Evolutionary conservation across 2,888 invertebrate species (phyloP), one percentile per base, ranked within the genome.

Genomic region (Oligia latruncula): DNA sequence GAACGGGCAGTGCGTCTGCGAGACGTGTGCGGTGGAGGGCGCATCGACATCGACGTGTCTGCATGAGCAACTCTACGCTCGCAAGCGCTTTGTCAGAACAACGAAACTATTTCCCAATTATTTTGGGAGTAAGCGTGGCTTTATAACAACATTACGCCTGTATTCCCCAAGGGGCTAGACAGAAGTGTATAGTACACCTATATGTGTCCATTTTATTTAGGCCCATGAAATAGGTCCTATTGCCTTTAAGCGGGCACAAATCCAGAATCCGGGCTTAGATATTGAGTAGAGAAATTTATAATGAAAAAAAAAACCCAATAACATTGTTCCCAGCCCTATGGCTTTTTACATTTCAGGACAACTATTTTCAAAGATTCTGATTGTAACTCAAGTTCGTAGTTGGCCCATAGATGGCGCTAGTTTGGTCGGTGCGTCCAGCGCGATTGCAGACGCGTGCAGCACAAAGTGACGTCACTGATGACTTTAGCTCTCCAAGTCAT

Each of bases 401-500:
- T 35, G 20, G n/a, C 35, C 71, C 49, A 78, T 66, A 82, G 79
- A 72, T 77, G 70, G 66, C 68, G 74, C 66, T 72, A 35, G 62
- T 68, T 29, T n/a, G 46, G 43, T 71, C 70, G 17, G 15, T 40
- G 70, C 60, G 68, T 40, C 64, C 68, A 66, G 74, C 20, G 65
- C 68, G 46, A 23, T 46, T 40, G 72, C 72, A 74, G 77, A 60
- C 77, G 74, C 67, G 77, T 82, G 77, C 77, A 83, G 71, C 71
- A 70, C 52, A 67, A 58, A 68, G 83, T 83, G 74, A 86, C 77
- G 85, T 74, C 84, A 81, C 82, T 65, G 82, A 85, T 82, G 80
- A 77, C 72, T 85, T 85, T 78, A 72, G 68, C 74, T 74, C 58
- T 65, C 83, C 80, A 86, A 83, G 83, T 86, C 83, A 85, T 86